Conservation (phyloP, 2,797 vertebrate species). For the Podargus strigoides region DNA sequence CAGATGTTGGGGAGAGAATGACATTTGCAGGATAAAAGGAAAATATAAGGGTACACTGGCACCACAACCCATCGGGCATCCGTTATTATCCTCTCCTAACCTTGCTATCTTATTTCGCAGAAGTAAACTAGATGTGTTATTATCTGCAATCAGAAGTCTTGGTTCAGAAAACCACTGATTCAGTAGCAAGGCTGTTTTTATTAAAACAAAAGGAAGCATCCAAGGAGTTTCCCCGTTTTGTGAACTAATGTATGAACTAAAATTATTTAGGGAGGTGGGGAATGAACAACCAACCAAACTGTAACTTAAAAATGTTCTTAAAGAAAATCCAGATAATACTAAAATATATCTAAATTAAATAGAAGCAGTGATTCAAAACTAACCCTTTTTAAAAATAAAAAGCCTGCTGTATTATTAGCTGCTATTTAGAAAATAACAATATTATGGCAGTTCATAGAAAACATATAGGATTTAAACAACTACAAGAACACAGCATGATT, state of each 20-base stretch:
- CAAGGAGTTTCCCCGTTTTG: neutral
- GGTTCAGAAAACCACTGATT: neutral
- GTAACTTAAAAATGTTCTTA: neutral
- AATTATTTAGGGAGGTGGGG: neutral
- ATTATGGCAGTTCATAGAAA: neutral
- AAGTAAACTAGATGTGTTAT: neutral
- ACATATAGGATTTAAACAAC: neutral
- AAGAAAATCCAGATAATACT: neutral
- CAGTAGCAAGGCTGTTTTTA: neutral
- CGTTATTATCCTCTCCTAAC: neutral
- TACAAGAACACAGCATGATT: constrained; percentile 24
- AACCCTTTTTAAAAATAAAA: neutral
- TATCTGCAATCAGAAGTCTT: neutral
- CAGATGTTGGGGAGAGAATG: neutral
- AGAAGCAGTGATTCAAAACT: neutral
- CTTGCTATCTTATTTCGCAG: neutral
- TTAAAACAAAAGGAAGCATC: neutral
- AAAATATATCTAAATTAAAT: neutral
- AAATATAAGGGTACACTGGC: neutral
- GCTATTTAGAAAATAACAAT: neutral
- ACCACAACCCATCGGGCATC: neutral
- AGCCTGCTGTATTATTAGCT: neutral
- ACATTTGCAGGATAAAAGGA: neutral
- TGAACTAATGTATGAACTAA: neutral
- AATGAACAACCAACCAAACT: accelerated